Evolutionary conservation across 1,140 invertebrate genomes (phyloP).

Genomic region (Limonius californicus): DNA sequence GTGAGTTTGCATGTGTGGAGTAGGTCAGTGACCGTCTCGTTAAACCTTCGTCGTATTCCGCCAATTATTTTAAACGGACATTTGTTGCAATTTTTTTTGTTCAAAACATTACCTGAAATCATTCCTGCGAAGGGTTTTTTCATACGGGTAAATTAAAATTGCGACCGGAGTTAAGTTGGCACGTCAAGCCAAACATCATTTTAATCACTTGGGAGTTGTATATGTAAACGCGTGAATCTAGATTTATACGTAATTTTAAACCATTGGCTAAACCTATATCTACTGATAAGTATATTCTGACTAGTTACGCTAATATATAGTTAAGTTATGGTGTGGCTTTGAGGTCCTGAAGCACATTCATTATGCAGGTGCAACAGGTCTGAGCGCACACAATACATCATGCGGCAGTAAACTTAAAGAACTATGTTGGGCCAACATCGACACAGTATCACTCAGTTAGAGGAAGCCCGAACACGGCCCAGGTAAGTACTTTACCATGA

Average conservation of each 20-base stretch:
- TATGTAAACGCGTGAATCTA: too few relatives aligned
- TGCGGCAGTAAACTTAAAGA: not conserved
- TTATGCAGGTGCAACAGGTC: constrained; percentile 17
- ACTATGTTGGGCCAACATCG: constrained; percentile 29
- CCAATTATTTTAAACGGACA: not conserved
- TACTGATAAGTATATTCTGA: too few relatives aligned
- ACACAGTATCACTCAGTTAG: constrained; percentile 25
- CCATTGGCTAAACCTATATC: too few relatives aligned
- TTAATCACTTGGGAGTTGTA: too few relatives aligned
- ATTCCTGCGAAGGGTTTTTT: too few relatives aligned
- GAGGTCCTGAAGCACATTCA: not conserved
- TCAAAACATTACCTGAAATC: too few relatives aligned
- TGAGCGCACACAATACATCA: not conserved
- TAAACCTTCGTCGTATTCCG: not conserved
- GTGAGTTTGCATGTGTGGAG: constrained; percentile 32
- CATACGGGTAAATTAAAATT: too few relatives aligned
- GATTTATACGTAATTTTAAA: too few relatives aligned
- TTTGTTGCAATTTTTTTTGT: too few relatives aligned
- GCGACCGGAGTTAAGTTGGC: too few relatives aligned
- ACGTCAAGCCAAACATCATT: too few relatives aligned
- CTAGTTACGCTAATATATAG: too few relatives aligned
- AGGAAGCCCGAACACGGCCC: constrained; percentile 20
- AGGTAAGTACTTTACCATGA: constrained; percentile 16
- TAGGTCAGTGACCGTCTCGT: constrained; percentile 34
- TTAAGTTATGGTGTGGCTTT: not conserved